Conservation (phyloP, 1,140 invertebrate genomes). For the Streblospio benedicti region DNA sequence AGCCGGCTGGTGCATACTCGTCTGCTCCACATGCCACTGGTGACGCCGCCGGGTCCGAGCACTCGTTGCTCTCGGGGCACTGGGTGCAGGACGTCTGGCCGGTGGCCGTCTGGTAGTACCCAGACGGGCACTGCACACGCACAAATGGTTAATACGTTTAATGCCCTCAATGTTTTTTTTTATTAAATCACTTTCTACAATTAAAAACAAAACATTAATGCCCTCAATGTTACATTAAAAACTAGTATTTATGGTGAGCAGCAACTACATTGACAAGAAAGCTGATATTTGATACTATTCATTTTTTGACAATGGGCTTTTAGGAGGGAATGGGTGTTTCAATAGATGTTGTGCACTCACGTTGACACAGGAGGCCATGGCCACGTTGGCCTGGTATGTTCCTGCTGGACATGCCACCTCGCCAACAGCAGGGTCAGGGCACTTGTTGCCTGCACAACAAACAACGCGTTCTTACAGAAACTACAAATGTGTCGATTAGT, state of each 20-base stretch:
- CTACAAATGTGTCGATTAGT: too few relatives aligned
- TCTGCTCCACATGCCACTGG: conserved; percentile 23
- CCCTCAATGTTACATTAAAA: too few relatives aligned
- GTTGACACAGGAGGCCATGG: neutral
- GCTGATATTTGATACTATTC: too few relatives aligned
- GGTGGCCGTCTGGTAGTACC: conserved; percentile 30
- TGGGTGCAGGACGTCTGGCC: conserved; percentile 27
- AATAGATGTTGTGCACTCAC: neutral
- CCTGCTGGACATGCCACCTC: conserved; percentile 28
- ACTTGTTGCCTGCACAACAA: conserved; percentile 31
- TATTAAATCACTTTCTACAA: too few relatives aligned
- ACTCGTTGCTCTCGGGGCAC: conserved; percentile 35
- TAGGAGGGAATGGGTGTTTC: too few relatives aligned
- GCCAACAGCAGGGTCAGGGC: conserved; percentile 20
- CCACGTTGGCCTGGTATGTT: neutral
- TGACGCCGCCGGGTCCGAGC: conserved; percentile 15
- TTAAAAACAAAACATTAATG: too few relatives aligned
- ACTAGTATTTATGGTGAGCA: too few relatives aligned
- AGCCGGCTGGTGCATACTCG: conserved; percentile 33
- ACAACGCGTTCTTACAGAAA: too few relatives aligned
- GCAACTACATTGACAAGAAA: too few relatives aligned
- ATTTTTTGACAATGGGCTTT: too few relatives aligned
- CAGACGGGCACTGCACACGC: conserved; percentile 34
- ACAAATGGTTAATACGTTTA: neutral
- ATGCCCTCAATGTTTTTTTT: neutral